Evolutionary conservation across 2,113 vertebrate species (phyloP).

Genomic region (Centropus unirufus): DNA sequence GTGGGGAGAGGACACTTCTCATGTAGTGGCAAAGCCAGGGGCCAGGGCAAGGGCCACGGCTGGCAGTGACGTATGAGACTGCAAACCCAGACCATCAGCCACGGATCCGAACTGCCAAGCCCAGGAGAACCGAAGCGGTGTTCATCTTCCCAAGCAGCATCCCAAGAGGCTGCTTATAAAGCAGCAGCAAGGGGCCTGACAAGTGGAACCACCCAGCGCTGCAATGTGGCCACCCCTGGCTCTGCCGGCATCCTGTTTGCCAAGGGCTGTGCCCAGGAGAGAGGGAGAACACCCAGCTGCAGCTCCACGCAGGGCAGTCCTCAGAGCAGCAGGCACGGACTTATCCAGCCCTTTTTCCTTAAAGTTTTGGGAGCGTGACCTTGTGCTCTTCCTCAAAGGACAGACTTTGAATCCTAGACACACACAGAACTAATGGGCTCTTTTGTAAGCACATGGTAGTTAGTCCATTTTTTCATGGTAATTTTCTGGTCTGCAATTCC

Average conservation of each 20-base stretch:
- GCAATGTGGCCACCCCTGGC: rapidly evolving
- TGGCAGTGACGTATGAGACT: not conserved
- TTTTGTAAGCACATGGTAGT: not conserved
- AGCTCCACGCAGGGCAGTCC: not conserved
- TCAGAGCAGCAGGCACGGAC: not conserved
- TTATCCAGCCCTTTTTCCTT: not conserved
- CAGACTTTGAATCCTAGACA: not conserved
- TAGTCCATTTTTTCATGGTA: not conserved
- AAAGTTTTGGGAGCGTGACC: not conserved
- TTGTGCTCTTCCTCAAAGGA: not conserved
- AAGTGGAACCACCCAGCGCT: not conserved
- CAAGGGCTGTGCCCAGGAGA: not conserved
- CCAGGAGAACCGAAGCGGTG: not conserved
- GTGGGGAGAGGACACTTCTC: not conserved
- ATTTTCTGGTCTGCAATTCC: conserved; percentile 15
- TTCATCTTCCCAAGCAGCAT: not conserved
- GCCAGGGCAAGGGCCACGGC: not conserved
- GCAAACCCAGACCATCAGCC: rapidly evolving
- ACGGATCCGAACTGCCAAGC: rapidly evolving
- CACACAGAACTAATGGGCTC: not conserved
- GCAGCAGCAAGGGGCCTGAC: not conserved
- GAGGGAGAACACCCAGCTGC: not conserved
- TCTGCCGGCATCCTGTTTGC: not conserved
- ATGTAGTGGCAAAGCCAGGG: rapidly evolving
- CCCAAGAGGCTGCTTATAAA: not conserved